Percentiles rank a stretch among this genome's conserved stretches.
phyloP scores from a whole-genome alignment of 1,140 invertebrate genomes.

The Aphaenogaster floridana region DNA sequence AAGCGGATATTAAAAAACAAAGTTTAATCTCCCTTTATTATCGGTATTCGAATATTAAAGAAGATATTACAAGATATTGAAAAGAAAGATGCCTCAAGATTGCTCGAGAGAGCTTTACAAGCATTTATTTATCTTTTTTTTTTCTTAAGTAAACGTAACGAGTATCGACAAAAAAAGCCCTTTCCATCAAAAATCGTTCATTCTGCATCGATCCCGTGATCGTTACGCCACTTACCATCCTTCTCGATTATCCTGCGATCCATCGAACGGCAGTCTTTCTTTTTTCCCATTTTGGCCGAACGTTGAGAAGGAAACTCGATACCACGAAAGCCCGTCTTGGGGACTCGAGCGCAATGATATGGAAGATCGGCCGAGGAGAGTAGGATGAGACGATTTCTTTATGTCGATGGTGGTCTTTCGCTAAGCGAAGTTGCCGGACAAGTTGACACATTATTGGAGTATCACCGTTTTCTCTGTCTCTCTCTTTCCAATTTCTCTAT shows the following conservation, averaged over 20 bases:
- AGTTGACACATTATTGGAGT: conserved; percentile 20
- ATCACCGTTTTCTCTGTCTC: background rate
- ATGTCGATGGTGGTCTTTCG: conserved; percentile 16
- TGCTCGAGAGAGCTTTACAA: conserved; percentile 15
- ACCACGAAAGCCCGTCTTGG: conserved; percentile 31
- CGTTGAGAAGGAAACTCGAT: conserved; percentile 57
- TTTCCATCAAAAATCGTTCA: conserved; percentile 35
- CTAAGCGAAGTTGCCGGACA: conserved; percentile 20
- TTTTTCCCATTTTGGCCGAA: conserved; percentile 49
- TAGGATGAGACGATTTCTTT: conserved; percentile 57
- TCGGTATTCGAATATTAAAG: background rate
- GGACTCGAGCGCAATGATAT: conserved; percentile 58
- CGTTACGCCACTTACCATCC: conserved; percentile 45
- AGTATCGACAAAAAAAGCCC: background rate
- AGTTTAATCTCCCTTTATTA: background rate
- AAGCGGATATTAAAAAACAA: background rate
- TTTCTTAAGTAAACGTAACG: conserved; percentile 7
- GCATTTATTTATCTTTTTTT: conserved; percentile 1
- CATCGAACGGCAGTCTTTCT: conserved; percentile 5
- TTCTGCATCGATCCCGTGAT: conserved; percentile 35
- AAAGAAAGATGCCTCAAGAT: background rate
- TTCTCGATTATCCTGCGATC: conserved; percentile 37
- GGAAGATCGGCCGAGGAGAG: conserved; percentile 48
- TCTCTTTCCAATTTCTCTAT: background rate
- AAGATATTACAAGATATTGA: background rate